Conservation (phyloP, 1,140 invertebrate genomes). For the Proctacanthus coquilletti region DNA sequence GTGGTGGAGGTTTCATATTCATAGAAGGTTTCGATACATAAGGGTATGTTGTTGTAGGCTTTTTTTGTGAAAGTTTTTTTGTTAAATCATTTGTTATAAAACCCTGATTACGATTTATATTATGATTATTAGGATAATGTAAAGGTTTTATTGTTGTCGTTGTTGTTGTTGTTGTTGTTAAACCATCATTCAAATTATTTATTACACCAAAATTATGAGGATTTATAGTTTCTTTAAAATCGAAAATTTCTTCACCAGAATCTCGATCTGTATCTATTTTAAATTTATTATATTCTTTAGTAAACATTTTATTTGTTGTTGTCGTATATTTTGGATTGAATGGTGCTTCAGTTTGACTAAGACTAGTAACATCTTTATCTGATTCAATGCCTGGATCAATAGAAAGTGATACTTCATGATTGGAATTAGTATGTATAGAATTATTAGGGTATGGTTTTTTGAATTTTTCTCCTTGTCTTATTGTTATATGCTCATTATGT, state of each 20-base stretch:
- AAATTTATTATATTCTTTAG: background rate
- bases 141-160: background rate
- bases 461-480: too few relatives aligned
- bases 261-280: background rate
- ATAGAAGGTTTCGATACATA: constrained; percentile 7
- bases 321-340: constrained; percentile 6
- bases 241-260: constrained; percentile 5
- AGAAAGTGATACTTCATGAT: too few relatives aligned
- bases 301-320: too few relatives aligned
- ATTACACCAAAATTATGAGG: constrained; percentile 3
- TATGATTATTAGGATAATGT: background rate
- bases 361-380: background rate
- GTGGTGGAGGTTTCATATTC: constrained; percentile 16
- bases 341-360: constrained; percentile 7
- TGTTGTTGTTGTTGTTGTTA: background rate
- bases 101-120: background rate
- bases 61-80: background rate
- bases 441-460: too few relatives aligned
- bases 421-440: too few relatives aligned
- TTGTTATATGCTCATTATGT: too few relatives aligned
- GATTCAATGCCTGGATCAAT: too few relatives aligned
- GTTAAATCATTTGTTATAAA: background rate
- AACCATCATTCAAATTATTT: constrained; percentile 2
- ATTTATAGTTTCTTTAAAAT: constrained; percentile 6
- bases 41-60: background rate